Base-by-base conservation (phyloP, 2,888 invertebrate genomes). In the Cheilosia pagana region DNA sequence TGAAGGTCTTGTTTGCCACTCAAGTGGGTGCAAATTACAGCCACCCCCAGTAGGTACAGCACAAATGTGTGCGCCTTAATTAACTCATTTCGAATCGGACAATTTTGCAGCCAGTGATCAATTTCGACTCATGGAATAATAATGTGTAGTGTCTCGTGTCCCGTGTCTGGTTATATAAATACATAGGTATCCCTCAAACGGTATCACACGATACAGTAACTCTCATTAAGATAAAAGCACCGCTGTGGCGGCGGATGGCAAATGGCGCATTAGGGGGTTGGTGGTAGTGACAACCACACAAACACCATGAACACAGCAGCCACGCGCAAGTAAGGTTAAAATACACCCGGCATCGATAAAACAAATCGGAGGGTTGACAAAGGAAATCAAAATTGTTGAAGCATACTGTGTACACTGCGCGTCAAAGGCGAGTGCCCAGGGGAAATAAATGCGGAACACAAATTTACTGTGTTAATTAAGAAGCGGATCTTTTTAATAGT, bases 221-320 rank as follows among this genome's bases (percentile, higher is more conserved):
- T 65, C 83, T 83, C 79, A 83, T 83, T 83, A 83, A 79, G 83
- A 83, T 83, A 79, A 83, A 79, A 83, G 79, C 83, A 79, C 62
- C 55, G 67, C 55, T 28, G 60, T 23, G n/a, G 55, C 3, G 31
- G 41, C 8, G 31, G 16, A 14, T 19, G 48, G 25, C 21, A 23
- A 59, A 14, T 21, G 53, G 39, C 52, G 62, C 10, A n/a, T 41
- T 41, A 39, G 48, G 60, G 70, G 57, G 57, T 43, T 43, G 78
- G 43, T 57, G 62, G 77, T 31, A 1, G 23, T 28, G 45, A 72
- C 78, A 82, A 67, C 72, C 77, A 63, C 68, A 77, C 72, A 55
- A 67, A 67, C 59, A 65, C 67, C 67, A 62, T 48, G 55, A 72
- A 55, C 67, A 68, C 48, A 67, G 52, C n/a, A 55, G 35, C 12